Evolutionary conservation across 2,113 vertebrate genomes (phyloP).

Genomic region (Apteryx mantelli): DNA sequence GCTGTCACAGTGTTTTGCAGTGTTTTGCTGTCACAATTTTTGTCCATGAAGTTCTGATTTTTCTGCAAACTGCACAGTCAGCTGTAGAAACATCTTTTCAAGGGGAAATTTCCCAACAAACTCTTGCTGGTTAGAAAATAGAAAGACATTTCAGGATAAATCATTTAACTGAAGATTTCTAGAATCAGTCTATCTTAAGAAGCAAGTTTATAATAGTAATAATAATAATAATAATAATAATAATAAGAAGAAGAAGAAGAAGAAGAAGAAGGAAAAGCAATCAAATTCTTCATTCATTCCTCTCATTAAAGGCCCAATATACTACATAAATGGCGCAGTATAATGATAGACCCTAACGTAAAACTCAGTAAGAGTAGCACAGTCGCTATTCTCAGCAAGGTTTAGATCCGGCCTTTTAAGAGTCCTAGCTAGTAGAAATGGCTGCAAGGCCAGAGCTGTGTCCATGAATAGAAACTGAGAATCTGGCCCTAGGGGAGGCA

Average conservation of each 20-base stretch:
- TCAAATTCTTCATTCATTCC: background rate
- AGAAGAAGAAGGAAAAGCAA: background rate
- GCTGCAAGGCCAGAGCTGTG: background rate
- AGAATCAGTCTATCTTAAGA: background rate
- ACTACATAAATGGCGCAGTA: background rate
- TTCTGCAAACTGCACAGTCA: background rate
- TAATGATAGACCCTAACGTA: background rate
- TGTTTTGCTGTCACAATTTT: background rate
- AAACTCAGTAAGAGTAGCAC: background rate
- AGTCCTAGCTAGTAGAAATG: background rate
- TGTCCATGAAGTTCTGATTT: background rate
- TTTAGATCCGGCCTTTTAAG: background rate
- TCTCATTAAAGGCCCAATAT: background rate
- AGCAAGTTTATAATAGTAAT: too few species aligned
- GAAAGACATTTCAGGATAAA: background rate
- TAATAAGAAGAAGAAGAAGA: background rate
- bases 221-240: background rate
- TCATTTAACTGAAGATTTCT: background rate
- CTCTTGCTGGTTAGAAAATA: background rate
- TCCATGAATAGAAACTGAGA: background rate
- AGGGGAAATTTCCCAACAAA: background rate
- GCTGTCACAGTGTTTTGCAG: background rate
- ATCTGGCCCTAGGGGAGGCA: background rate
- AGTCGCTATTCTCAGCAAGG: fast-evolving
- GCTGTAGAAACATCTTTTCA: background rate